Percentiles rank a stretch among this genome's conserved stretches.
Evolutionary conservation across 1,140 invertebrate genomes (phyloP).

Genomic region (Eupeodes corollae): DNA sequence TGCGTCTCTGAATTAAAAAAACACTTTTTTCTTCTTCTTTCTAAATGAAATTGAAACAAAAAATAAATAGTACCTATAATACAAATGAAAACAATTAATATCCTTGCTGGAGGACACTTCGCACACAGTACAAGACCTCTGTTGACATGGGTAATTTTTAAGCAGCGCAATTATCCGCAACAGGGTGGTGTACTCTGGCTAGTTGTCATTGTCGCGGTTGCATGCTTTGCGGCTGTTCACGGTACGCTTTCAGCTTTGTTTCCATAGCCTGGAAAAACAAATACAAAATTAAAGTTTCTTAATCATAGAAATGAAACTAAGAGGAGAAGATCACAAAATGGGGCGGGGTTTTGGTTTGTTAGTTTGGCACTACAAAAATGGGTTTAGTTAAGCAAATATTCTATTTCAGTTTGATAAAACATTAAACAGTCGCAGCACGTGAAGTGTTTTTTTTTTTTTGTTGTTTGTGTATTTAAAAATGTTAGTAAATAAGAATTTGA

Average conservation of each 20-base stretch:
- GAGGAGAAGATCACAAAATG: slow-evolving; percentile 1
- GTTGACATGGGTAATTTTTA: too few relatives aligned
- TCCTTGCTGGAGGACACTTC: too few relatives aligned
- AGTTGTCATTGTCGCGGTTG: slow-evolving; percentile 26
- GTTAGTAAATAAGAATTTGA: background rate
- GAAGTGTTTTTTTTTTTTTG: background rate
- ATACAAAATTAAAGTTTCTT: slow-evolving; percentile 16
- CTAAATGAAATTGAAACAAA: too few relatives aligned
- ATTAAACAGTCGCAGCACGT: background rate
- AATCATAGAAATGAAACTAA: slow-evolving; percentile 22
- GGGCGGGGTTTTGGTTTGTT: background rate
- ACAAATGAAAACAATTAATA: too few relatives aligned
- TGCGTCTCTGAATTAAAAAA: too few relatives aligned
- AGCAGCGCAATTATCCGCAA: too few relatives aligned
- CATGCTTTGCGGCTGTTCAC: slow-evolving; percentile 26
- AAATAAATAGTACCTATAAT: too few relatives aligned
- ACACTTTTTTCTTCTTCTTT: too few relatives aligned
- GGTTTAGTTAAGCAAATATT: background rate
- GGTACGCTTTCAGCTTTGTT: slow-evolving; percentile 34
- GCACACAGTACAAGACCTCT: too few relatives aligned
- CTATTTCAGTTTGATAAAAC: background rate
- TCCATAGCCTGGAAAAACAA: slow-evolving; percentile 29
- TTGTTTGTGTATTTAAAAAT: background rate
- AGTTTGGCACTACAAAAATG: background rate
- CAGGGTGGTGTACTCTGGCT: slow-evolving; percentile 1